Conservation (phyloP, 2,113 vertebrate genomes). For the Dromas ardeola region DNA sequence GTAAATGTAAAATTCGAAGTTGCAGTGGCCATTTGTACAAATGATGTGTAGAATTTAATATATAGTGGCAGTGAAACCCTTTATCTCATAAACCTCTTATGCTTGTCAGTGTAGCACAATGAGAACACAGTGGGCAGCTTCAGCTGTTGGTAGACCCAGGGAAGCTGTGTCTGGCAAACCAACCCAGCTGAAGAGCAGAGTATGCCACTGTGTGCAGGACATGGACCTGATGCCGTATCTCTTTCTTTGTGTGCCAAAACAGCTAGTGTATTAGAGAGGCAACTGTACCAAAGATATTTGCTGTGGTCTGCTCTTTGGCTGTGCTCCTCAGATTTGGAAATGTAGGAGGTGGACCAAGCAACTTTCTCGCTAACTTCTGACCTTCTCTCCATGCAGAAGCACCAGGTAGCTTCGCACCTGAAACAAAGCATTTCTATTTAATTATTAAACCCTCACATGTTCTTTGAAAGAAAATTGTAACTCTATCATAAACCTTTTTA, state of each 20-base stretch:
- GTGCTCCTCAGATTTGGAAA: not conserved
- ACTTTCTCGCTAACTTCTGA: constrained; percentile 48
- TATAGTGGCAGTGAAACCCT: not conserved
- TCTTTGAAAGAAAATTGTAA: not conserved
- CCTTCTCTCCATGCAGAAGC: constrained; percentile 74
- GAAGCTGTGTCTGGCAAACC: not conserved
- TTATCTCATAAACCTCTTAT: not conserved
- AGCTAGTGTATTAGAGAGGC: not conserved
- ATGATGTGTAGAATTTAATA: not conserved
- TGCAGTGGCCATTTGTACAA: not conserved
- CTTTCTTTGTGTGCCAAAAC: not conserved
- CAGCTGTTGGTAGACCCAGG: not conserved
- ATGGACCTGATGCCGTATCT: not conserved
- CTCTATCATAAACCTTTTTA: not conserved
- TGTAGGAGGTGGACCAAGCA: constrained; percentile 63
- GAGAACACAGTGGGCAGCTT: not conserved
- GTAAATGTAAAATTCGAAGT: not conserved
- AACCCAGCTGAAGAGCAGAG: not conserved
- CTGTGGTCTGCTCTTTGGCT: not conserved
- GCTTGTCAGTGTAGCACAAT: not conserved
- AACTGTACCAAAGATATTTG: constrained; percentile 1
- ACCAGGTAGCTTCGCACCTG: constrained; percentile 31
- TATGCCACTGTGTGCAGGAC: not conserved
- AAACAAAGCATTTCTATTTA: not conserved
- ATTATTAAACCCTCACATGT: not conserved